Evolutionary conservation across 2,113 vertebrate species (phyloP).

Genomic region (Sapajus apella): DNA sequence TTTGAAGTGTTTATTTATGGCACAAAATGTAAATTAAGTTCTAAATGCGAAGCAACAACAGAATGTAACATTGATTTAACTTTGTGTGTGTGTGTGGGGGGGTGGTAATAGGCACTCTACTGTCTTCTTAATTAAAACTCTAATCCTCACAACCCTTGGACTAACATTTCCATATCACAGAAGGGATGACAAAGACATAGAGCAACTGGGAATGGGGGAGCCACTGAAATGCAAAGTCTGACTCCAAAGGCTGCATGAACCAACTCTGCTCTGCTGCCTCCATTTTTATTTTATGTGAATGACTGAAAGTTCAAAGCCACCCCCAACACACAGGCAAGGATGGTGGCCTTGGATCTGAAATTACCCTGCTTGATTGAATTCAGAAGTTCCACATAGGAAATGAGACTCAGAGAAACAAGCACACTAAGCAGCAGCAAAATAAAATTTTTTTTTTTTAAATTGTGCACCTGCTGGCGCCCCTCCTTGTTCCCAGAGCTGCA

Average conservation of each 20-base stretch:
- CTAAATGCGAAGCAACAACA: not conserved
- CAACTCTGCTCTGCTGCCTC: not conserved
- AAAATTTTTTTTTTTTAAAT: no score
- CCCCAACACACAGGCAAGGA: not conserved
- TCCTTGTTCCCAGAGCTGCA: rapidly evolving
- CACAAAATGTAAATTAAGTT: not conserved
- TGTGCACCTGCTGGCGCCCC: rapidly evolving
- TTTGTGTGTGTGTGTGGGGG: not conserved
- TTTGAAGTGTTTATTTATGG: not conserved
- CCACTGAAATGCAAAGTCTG: not conserved
- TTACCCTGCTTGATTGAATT: not conserved
- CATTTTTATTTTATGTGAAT: not conserved
- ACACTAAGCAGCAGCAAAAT: rapidly evolving
- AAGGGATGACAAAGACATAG: not conserved
- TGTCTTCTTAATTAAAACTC: not conserved
- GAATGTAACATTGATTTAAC: not conserved
- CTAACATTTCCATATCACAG: not conserved
- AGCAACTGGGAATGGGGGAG: rapidly evolving
- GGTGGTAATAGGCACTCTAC: rapidly evolving
- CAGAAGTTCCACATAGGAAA: not conserved
- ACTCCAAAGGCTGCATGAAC: no score
- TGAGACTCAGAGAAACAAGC: not conserved
- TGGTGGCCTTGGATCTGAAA: not conserved
- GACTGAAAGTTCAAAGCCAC: not conserved
- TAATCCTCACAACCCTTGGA: not conserved